Evolutionary conservation across 1,140 invertebrate species (phyloP).

Genomic region (Drepana arcuata): DNA sequence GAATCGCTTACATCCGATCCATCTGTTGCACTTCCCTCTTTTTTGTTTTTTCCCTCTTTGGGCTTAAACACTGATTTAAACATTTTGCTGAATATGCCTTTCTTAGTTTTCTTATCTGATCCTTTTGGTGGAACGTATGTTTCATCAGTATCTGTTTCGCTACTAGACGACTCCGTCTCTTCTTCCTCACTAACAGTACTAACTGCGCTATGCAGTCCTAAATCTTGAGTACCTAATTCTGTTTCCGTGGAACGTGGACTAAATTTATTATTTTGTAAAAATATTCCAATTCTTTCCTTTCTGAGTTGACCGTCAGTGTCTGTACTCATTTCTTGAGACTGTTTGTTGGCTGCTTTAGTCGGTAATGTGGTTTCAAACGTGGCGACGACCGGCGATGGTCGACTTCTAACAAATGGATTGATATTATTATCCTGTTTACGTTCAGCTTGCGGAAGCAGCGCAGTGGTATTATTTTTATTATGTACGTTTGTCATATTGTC

Average conservation of each 20-base stretch:
- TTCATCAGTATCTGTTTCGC: constrained; percentile 14
- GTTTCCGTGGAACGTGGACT: constrained; percentile 2
- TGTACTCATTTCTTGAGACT: constrained; percentile 2
- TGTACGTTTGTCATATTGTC: too few species aligned
- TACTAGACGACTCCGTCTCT: constrained; percentile 8
- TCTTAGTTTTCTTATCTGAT: constrained; percentile 22
- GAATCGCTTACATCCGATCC: constrained; percentile 28
- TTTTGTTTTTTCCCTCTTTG: constrained; percentile 19
- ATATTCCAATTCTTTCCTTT: too few species aligned
- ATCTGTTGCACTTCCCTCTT: constrained; percentile 11
- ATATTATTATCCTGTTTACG: too few species aligned
- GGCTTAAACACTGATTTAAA: constrained; percentile 30
- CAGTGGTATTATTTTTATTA: too few species aligned
- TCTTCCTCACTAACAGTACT: too few species aligned
- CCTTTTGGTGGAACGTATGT: constrained; percentile 3
- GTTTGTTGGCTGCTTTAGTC: constrained; percentile 1
- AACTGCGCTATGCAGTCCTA: too few species aligned
- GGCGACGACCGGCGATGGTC: too few species aligned
- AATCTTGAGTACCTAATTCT: not conserved
- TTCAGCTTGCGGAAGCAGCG: too few species aligned
- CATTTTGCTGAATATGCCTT: constrained; percentile 35
- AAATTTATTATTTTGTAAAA: too few species aligned
- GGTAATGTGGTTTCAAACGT: too few species aligned
- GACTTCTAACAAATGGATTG: too few species aligned
- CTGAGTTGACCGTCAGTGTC: not conserved